These are phyloP conservation scores for Charina bottae DNA, from an alignment of 2,113 vertebrate species.

Conservation along the genomic window DNA sequence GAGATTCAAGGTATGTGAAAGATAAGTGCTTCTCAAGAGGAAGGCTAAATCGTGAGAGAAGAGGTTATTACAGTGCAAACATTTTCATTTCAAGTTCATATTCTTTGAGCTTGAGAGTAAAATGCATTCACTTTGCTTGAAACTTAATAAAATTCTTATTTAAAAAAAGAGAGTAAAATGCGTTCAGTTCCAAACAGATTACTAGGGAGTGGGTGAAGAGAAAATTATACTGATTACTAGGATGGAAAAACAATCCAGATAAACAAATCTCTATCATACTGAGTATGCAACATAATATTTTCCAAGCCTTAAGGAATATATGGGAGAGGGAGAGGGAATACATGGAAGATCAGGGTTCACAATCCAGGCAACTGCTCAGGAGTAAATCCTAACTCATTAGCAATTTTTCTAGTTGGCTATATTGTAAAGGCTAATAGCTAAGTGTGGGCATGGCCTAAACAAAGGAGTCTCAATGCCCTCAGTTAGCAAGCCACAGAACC, in stretches of 20 bases:
- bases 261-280: not conserved
- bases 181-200: not conserved
- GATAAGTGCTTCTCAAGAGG: constrained; percentile 50
- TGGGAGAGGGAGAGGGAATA: not conserved
- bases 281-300: not conserved
- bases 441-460: not conserved
- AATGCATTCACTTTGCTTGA: too few species aligned
- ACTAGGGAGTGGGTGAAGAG: not conserved
- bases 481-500: not conserved
- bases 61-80: constrained; percentile 26
- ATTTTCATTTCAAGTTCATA: not conserved
- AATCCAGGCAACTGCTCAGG: not conserved
- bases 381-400: not conserved
- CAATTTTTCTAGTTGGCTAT: not conserved
- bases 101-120: not conserved
- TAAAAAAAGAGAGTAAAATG: too few species aligned
- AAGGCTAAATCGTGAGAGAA: constrained; percentile 50
- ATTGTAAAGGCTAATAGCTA: not conserved
- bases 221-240: not conserved
- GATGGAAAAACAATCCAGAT: not conserved
- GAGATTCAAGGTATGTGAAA: constrained; percentile 44
- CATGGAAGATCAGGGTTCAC: not conserved
- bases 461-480: not conserved
- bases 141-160: too few species aligned
- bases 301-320: not conserved